These are phyloP conservation scores for Phataginus tricuspis DNA, from an alignment of 2,797 vertebrate species.

Conservation along the genomic window DNA sequence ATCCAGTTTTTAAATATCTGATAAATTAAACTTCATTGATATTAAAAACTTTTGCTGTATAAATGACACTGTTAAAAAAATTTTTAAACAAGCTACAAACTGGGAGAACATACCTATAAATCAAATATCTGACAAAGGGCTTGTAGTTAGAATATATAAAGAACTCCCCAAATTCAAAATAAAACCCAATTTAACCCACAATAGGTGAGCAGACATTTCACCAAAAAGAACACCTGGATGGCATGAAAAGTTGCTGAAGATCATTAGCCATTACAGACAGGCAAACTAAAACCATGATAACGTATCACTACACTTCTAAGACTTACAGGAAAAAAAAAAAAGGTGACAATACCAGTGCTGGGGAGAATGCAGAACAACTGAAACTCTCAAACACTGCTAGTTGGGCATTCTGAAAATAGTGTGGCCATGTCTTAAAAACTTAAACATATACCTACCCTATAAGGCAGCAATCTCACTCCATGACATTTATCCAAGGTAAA, in stretches of 20 bases:
- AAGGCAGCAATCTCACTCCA: not conserved
- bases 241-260: not conserved
- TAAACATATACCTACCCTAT: not conserved
- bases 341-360: not conserved
- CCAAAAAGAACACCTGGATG: not conserved
- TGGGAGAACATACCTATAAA: not conserved
- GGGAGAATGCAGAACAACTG: not conserved
- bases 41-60: not conserved
- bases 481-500: not conserved
- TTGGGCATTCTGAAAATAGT: not conserved
- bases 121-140: not conserved
- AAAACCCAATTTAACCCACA: not conserved
- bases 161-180: conserved; percentile 16
- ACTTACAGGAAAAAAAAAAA: not conserved
- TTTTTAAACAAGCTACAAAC: not conserved
- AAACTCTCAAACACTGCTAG: not conserved
- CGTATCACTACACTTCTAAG: not conserved
- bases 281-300: not conserved
- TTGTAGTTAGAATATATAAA: not conserved
- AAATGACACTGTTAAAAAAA: not conserved
- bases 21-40: not conserved
- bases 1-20: not conserved
- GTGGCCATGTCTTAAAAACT: not conserved
- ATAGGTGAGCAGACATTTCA: not conserved
- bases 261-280: not conserved